Base-by-base conservation (phyloP, 2,113 vertebrate genomes). In the Nothocercus julius region DNA sequence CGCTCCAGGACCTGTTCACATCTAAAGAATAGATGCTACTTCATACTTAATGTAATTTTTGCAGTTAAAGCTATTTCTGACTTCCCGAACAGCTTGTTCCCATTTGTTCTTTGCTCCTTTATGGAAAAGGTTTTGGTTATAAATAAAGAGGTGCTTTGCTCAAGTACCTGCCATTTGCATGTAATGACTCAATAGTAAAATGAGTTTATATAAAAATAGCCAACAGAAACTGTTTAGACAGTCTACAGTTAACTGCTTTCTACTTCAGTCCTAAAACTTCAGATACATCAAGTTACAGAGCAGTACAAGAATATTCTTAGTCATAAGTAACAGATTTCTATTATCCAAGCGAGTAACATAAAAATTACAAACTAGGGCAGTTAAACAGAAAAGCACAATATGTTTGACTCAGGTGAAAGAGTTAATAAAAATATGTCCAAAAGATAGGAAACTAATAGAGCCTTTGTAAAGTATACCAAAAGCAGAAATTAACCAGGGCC, bases 41-140 rank as follows among this genome's bases (percentile, higher is more conserved):
- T 80, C 18, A 85, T 28, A 44, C 6, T 38, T 40, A 85, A 81
- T 83, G 69, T 30, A 85, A 9, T 87, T 84, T 89, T 49, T n/a
- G 53, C 53, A 87, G 58, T 67, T 82, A 54, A 91, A 93, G 68
- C 67, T 69, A 62, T 30, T 79, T 75, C 51, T 25, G 56, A 63
- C 66, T 88, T 86, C 86, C 89, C 62, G 81, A 36, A 47, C 42
- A 82, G 56, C 22, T 87, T 56, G 28, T 66, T 11, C 34, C 38
- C 2, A 7, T 14, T 63, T 32, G 1, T 81, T 91, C 82, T 92
- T 94, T 51, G 66, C 32, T 87, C 68, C 81, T 88, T 78, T 53
- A 56, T 20, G 34, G 62, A 81, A 90, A 77, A 90, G 28, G 32
- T 78, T 81, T 92, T 83, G 66, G 19, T 95, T 89, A 82, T n/a